Conservation (phyloP, 2,113 vertebrate species). For the Colaptes auratus region DNA sequence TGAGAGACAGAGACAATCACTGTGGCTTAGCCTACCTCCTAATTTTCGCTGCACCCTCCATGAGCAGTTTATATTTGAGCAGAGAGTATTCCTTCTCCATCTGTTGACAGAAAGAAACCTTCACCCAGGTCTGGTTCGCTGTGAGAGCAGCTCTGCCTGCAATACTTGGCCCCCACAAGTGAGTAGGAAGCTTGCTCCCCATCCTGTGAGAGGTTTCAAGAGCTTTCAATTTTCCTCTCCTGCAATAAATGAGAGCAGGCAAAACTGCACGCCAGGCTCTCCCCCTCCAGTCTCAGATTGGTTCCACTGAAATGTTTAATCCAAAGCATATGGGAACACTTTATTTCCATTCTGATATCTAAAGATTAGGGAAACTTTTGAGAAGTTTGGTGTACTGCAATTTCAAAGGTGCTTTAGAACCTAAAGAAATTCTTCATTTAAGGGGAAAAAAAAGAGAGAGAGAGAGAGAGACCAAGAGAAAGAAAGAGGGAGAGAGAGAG, state of each 20-base stretch:
- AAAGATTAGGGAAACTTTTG: background rate
- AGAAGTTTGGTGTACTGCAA: background rate
- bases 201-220: slow-evolving; percentile 1
- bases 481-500: too few relatives aligned
- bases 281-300: background rate
- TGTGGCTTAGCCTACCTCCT: background rate
- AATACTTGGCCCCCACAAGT: background rate
- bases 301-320: background rate
- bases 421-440: background rate
- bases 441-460: background rate
- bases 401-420: background rate
- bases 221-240: background rate
- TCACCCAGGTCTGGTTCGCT: background rate
- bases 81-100: background rate
- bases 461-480: background rate
- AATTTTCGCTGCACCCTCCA: background rate
- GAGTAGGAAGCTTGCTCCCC: background rate
- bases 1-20: background rate
- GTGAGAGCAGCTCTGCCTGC: background rate
- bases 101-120: background rate
- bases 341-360: background rate
- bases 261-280: background rate
- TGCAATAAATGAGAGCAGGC: slow-evolving; percentile 2
- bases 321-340: background rate
- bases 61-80: background rate